These are phyloP conservation scores for Gavia stellata DNA, from an alignment of 2,113 vertebrate genomes.

Conservation along the genomic window DNA sequence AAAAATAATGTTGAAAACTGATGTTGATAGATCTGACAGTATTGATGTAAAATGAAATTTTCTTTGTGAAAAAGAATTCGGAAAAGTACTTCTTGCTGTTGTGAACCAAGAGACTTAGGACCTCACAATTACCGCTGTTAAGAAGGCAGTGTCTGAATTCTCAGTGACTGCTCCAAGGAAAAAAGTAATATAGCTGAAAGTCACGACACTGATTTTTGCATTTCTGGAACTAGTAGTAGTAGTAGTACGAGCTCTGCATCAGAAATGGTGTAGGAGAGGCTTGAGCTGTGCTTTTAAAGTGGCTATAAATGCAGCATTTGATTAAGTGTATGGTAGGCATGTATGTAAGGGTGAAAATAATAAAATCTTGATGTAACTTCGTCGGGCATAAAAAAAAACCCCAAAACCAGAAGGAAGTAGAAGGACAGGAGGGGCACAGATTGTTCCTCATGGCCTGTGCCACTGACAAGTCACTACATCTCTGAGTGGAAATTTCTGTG, in stretches of 20 bases:
- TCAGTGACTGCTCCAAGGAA: background rate
- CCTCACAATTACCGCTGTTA: background rate
- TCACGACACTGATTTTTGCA: background rate
- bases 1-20: background rate
- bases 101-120: background rate
- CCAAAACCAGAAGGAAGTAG: background rate
- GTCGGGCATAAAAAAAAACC: background rate
- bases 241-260: background rate
- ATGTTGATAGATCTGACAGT: background rate
- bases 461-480: background rate
- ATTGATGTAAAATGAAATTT: background rate
- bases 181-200: background rate
- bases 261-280: background rate
- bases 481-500: background rate
- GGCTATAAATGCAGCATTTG: background rate
- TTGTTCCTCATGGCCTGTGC: background rate
- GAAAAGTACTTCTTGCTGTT: background rate
- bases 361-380: background rate
- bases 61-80: background rate
- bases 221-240: constrained; percentile 10
- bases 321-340: background rate
- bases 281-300: background rate
- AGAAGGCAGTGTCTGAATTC: background rate
- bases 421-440: background rate
- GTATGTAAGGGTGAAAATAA: background rate